Percentiles rank a stretch among this genome's conserved stretches.
Evolutionary conservation across 1,140 invertebrate genomes (phyloP).

Genomic region (Bombus difficillimus): DNA sequence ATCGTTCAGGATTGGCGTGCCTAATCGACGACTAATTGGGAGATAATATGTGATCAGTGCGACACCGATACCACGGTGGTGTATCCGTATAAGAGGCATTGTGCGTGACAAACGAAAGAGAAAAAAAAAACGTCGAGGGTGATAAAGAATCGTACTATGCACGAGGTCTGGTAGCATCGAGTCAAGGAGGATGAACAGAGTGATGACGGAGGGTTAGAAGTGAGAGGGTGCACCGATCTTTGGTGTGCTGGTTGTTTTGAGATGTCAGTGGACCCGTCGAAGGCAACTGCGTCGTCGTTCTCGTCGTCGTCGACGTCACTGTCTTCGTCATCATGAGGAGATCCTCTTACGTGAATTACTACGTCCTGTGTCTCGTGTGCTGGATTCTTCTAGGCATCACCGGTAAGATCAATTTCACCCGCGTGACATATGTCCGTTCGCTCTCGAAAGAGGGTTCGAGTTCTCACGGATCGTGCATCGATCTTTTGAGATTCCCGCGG

Average conservation of each 20-base stretch:
- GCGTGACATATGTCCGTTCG: conserved; percentile 26
- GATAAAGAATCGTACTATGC: conserved; percentile 51
- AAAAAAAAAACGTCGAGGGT: conserved; percentile 3
- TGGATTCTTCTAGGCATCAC: conserved; percentile 81
- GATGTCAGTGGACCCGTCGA: conserved; percentile 73
- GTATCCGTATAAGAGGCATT: conserved; percentile 6
- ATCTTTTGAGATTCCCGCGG: background rate
- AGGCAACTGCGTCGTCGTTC: conserved; percentile 56
- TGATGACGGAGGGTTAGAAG: conserved; percentile 45
- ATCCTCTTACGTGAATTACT: conserved; percentile 81
- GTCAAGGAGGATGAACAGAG: conserved; percentile 57
- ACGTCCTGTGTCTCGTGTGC: conserved; percentile 81
- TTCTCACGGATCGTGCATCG: conserved; percentile 8
- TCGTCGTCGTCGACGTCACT: conserved; percentile 50
- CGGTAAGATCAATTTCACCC: conserved; percentile 73
- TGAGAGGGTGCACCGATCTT: conserved; percentile 36
- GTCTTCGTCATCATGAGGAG: conserved; percentile 80
- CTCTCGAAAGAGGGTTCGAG: background rate
- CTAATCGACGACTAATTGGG: conserved; percentile 20
- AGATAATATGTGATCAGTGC: conserved; percentile 47
- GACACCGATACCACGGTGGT: conserved; percentile 11
- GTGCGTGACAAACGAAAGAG: conserved; percentile 18
- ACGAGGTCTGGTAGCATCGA: conserved; percentile 60
- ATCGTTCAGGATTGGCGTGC: background rate
- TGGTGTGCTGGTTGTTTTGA: conserved; percentile 64